Evolutionary conservation across 2,797 vertebrate species (phyloP).

Genomic region (Pipistrellus pipistrellus): DNA sequence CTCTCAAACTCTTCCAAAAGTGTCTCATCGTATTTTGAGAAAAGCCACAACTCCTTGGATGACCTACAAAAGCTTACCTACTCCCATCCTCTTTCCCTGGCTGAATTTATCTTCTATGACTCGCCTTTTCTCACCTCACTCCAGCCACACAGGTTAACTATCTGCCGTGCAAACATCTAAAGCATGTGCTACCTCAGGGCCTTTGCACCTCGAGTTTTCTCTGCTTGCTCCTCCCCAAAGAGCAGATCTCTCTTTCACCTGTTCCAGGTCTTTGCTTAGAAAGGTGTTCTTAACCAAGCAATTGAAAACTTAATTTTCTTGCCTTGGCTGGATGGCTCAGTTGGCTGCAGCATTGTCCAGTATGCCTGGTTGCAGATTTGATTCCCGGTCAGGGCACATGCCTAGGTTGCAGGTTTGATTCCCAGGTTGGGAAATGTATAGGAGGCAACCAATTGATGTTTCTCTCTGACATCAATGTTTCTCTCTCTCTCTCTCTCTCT

Average conservation of each 20-base stretch:
- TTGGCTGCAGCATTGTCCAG: not conserved
- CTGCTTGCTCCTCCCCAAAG: not conserved
- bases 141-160: not conserved
- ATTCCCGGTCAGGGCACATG: not conserved
- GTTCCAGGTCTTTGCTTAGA: not conserved
- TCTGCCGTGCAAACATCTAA: not conserved
- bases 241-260: not conserved
- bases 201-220: not conserved
- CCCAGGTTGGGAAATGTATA: not conserved
- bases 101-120: not conserved
- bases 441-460: not conserved
- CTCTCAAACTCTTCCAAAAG: not conserved
- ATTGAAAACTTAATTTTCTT: not conserved
- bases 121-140: not conserved
- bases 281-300: not conserved
- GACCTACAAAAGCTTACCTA: not conserved
- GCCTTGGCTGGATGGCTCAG: not conserved
- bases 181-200: not conserved
- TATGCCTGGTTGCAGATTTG: not conserved
- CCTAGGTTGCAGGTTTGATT: not conserved
- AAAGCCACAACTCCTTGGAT: not conserved
- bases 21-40: not conserved
- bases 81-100: not conserved
- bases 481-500: not conserved
- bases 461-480: not conserved